These are phyloP conservation scores for Hypercompe scribonia DNA, from an alignment of 2,888 invertebrate species.

Conservation along the genomic window DNA sequence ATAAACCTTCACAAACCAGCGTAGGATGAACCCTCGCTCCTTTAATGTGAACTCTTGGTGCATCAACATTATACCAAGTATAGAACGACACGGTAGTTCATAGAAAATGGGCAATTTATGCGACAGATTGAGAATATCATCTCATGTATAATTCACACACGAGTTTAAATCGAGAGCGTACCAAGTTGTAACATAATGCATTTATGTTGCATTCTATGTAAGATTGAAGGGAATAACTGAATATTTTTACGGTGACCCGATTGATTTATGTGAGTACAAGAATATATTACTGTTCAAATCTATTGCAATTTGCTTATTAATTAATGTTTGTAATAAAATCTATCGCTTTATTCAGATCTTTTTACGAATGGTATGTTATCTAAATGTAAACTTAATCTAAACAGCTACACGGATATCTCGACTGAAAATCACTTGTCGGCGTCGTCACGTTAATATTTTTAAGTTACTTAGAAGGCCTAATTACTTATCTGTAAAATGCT, in stretches of 20 bases:
- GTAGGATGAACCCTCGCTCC: constrained; percentile 43
- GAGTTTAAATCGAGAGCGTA: constrained; percentile 70
- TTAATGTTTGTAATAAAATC: constrained; percentile 23
- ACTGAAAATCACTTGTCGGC: not conserved
- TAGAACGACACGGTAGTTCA: constrained; percentile 47
- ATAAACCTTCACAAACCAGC: constrained; percentile 61
- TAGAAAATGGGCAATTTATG: constrained; percentile 58
- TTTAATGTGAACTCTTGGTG: not conserved
- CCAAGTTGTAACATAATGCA: constrained; percentile 66
- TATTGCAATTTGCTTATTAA: constrained; percentile 25
- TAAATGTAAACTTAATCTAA: no score
- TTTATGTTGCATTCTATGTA: constrained; percentile 68
- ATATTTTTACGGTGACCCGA: constrained; percentile 57
- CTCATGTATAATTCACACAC: constrained; percentile 81
- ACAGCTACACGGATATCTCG: not conserved
- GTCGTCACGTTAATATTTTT: not conserved
- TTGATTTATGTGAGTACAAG: constrained; percentile 34
- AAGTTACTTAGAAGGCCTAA: not conserved
- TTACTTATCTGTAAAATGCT: no score
- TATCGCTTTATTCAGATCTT: not conserved
- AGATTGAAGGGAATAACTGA: constrained; percentile 72
- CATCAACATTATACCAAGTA: not conserved
- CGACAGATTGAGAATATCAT: constrained; percentile 80
- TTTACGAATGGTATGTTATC: no score
- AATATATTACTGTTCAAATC: constrained; percentile 18